Evolutionary conservation across 2,113 vertebrate genomes (phyloP).

Genomic region (Ammodytes dubius): DNA sequence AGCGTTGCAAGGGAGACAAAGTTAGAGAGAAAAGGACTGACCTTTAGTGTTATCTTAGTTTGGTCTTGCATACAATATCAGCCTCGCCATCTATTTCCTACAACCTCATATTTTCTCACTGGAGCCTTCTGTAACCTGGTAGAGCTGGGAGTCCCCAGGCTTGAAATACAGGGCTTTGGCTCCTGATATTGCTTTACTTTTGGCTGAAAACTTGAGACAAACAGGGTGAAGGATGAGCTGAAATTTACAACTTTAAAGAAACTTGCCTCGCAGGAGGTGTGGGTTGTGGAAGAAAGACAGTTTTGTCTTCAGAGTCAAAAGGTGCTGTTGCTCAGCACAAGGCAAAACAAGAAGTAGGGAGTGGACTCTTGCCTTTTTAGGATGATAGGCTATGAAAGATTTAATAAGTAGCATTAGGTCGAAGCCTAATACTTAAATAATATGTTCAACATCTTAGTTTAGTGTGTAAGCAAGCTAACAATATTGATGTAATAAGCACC

Average conservation of each 20-base stretch:
- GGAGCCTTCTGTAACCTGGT: neutral
- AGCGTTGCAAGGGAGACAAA: conserved; percentile 7
- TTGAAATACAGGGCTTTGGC: neutral
- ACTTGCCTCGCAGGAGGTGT: neutral
- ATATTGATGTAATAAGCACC: no score
- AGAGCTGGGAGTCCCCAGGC: neutral
- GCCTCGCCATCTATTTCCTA: neutral
- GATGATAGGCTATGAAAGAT: no score
- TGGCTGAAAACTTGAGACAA: neutral
- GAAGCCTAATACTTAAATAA: no score
- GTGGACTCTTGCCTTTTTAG: no score
- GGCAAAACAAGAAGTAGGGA: neutral
- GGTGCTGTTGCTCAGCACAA: neutral
- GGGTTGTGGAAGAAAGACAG: neutral
- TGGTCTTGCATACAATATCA: conserved; percentile 3
- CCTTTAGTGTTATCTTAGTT: neutral
- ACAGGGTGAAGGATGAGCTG: neutral
- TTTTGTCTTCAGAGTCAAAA: neutral
- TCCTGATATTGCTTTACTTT: no score
- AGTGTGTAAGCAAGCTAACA: no score
- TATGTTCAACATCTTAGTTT: no score
- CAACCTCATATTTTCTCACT: neutral
- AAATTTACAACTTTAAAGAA: neutral
- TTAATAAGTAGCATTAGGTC: no score
- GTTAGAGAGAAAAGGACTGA: neutral